Base-by-base conservation (phyloP, 1,140 invertebrate species). In the Batillaria attramentaria region DNA sequence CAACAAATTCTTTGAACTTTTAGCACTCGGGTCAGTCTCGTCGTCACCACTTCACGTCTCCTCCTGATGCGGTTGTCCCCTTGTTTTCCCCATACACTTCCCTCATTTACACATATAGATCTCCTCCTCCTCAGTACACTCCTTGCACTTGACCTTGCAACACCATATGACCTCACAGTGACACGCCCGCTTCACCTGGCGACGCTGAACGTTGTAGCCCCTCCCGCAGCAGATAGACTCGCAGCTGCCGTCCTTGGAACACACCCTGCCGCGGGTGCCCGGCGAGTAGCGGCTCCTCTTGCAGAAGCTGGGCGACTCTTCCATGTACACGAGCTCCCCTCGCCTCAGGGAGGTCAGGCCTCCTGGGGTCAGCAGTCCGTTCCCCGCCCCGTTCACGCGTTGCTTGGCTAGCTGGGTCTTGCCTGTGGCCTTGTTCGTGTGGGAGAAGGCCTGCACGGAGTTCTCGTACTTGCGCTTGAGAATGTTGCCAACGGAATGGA, bases 271-370 rank as follows among this genome's bases (percentile, higher is more conserved):
- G n/a, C 57, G 60, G 3, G 89, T 90, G 8, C 89, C 89, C 31
- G 76, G 78, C 13, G 87, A 88, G 77, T 88, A 89, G 28, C 80
- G 81, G 60, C 83, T 86, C 35, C 79, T 78, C 37, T 75, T 95
- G 88, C 97, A 99, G 90, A 98, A 99, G 87, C 97, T 96, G 0
- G 97, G 97, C 39, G 97, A 98, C 65, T 94, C 91, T 86, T 98
- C 95, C 81, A 98, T 92, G 91, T 94, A 97, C 28, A 98, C 95
- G 83, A 99, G 92, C 86, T 97, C 96, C 5, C 95, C 94, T 0
- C 97, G 96, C 3, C 95, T 96, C 94, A 90, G 97, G 95, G 84
- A 82, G 31, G 81, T 77, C 39, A 75, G 10, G 54, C 39, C 42
- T 31, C 50, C 28, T 16, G n/a, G 20, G 8, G 50, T 6, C 20